A percentile compares a stretch with the other conserved stretches of the same genome.
Evolutionary conservation across 1,140 invertebrate species (phyloP).

Genomic region (Drosophila lacteicornis): DNA sequence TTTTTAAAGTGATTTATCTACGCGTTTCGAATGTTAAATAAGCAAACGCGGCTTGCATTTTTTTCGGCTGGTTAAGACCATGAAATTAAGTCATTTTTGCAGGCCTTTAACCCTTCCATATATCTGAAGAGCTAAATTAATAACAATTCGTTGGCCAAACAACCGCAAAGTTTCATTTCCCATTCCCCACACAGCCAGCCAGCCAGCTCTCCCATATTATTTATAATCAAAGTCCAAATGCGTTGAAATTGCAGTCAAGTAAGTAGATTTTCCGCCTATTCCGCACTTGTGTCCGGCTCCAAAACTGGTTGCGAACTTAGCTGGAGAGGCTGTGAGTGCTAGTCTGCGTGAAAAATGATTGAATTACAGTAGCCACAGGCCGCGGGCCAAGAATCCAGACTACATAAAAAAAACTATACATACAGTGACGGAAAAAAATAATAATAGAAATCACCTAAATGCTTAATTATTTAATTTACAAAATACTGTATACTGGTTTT

Average conservation of each 20-base stretch:
- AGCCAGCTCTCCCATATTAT: constrained; percentile 19
- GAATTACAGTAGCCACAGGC: constrained; percentile 56
- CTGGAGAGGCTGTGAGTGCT: constrained; percentile 25
- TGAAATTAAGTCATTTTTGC: constrained; percentile 27
- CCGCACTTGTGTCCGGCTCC: constrained; percentile 12
- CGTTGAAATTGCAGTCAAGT: constrained; percentile 46
- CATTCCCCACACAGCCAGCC: constrained; percentile 10
- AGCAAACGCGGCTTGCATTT: constrained; percentile 18
- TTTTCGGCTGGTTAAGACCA: constrained; percentile 9
- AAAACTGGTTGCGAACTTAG: constrained; percentile 49
- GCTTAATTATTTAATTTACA: no score
- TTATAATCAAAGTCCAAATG: constrained; percentile 66
- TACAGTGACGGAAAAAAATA: no score
- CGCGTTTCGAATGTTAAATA: constrained; percentile 28
- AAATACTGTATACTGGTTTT: no score
- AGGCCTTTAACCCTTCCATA: constrained; percentile 9
- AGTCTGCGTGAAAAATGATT: constrained; percentile 61
- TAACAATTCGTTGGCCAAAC: constrained; percentile 25
- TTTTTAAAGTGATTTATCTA: constrained; percentile 41
- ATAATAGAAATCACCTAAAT: no score
- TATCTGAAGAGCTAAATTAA: constrained; percentile 15
- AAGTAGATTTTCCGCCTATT: constrained; percentile 21
- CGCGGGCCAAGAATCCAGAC: constrained; percentile 13
- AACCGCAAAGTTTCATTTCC: constrained; percentile 21
- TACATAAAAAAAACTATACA: background rate